Evolutionary conservation across 2,113 vertebrate species (phyloP), one percentile per base, ranked within the genome.

Genomic region (Turnix velox): DNA sequence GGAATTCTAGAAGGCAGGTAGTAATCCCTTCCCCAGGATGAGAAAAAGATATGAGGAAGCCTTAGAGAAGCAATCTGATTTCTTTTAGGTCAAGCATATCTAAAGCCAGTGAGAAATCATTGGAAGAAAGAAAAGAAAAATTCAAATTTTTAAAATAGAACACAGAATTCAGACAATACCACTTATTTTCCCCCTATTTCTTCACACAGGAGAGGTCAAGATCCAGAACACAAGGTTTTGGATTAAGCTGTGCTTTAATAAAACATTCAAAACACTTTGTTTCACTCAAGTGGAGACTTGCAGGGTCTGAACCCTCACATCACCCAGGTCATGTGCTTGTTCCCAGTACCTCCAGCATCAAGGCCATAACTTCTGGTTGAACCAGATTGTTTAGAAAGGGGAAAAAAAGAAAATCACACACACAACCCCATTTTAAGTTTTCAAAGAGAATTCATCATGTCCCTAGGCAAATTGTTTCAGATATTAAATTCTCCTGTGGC

Each of bases 381-480:
- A 96, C 93, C 79, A 95, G 90, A 90, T 72, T 84, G 86, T 72
- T 95, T 86, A 93, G 90, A 63, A 84, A 87, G n/a, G n/a, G n/a
- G n/a, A n/a, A n/a, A n/a, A n/a, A n/a, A n/a, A n/a, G n/a, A n/a
- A n/a, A n/a, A n/a, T n/a, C n/a, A n/a, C n/a, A n/a, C n/a, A n/a
- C n/a, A n/a, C n/a, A 92, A 87, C 54, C 45, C 42, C 58, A 84
- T 93, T 65, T 95, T 90, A 90, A 90, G 37, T 87, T 94, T 96
- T 95, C 95, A 96, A 96, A 96, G 92, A 88, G 88, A 94, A 90
- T 88, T 94, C 57, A 1, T 84, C 80, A 52, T 92, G 80, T 88
- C 95, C 93, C 42, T 65, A 75, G 93, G 93, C 94, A 96, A 96
- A 96, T 94, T 93, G 88, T 94, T 96, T 94, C 88, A 95, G 94